Evolutionary conservation across 1,140 invertebrate species (phyloP).

Genomic region (Drosophila funebris): DNA sequence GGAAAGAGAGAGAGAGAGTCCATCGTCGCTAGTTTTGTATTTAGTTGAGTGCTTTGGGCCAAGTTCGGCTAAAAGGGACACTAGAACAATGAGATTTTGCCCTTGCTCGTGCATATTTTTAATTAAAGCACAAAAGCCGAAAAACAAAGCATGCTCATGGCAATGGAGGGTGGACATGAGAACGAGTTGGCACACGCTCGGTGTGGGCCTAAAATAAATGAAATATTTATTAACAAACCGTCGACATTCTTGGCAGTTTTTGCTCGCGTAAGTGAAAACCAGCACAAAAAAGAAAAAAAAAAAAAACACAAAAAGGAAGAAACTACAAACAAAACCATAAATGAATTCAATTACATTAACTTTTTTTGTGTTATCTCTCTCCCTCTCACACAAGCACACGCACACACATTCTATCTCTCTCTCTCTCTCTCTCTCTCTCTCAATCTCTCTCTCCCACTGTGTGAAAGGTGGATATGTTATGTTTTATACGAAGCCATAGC

Average conservation of each 20-base stretch:
- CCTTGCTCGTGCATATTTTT: constrained; percentile 76
- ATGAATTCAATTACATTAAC: constrained; percentile 82
- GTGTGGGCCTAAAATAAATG: constrained; percentile 70
- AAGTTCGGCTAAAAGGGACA: constrained; percentile 33
- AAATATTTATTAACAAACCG: constrained; percentile 79
- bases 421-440: not conserved
- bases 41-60: constrained; percentile 74
- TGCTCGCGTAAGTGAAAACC: constrained; percentile 66
- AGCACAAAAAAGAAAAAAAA: constrained; percentile 25
- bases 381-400: not conserved
- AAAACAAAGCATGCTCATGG: constrained; percentile 59
- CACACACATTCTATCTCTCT: not conserved
- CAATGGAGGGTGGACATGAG: not conserved
- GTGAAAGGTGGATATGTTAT: constrained; percentile 48
- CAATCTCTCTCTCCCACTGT: not conserved
- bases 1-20: constrained; percentile 10
- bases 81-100: constrained; percentile 54
- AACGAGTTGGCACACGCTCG: constrained; percentile 34
- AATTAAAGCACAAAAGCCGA: constrained; percentile 76
- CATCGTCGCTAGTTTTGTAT: constrained; percentile 65
- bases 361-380: constrained; percentile 43
- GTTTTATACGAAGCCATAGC: constrained; percentile 55
- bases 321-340: constrained; percentile 78
- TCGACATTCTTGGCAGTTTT: constrained; percentile 75
- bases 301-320: constrained; percentile 29